Evolutionary conservation across 2,888 invertebrate species (phyloP).

Genomic region (Priapulus caudatus): DNA sequence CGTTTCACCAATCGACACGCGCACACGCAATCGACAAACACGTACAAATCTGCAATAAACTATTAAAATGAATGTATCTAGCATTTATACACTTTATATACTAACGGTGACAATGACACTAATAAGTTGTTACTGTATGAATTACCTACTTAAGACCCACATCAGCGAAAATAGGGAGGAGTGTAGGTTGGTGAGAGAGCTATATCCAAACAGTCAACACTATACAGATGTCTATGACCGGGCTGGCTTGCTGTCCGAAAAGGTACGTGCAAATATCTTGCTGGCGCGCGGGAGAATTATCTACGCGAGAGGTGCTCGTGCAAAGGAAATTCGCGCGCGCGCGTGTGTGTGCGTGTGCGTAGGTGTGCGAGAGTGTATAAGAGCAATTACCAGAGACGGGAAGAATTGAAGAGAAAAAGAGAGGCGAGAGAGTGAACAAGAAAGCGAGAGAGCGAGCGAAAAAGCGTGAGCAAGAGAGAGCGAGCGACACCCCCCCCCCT

Average conservation of each 20-base stretch:
- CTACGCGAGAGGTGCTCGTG: not conserved
- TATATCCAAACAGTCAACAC: conserved; percentile 46
- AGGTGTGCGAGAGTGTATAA: not conserved
- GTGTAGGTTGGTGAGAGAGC: conserved; percentile 50
- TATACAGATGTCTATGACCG: conserved; percentile 67
- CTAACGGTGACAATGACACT: too few species aligned
- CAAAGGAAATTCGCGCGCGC: not conserved
- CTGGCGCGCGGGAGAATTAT: not conserved
- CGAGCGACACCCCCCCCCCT: too few species aligned
- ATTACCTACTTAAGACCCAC: conserved; percentile 58
- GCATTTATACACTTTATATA: too few species aligned
- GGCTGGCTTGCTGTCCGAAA: conserved; percentile 57
- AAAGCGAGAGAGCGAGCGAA: not conserved
- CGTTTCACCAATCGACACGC: too few species aligned
- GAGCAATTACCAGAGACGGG: too few species aligned
- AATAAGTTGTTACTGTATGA: too few species aligned
- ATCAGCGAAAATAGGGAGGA: conserved; percentile 68
- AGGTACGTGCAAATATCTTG: conserved; percentile 44
- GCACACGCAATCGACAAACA: too few species aligned
- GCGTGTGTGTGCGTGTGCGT: not conserved
- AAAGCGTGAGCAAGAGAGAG: not conserved
- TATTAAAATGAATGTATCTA: too few species aligned
- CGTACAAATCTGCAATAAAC: not conserved
- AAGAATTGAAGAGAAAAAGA: not conserved
- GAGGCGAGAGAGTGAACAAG: not conserved